phyloP scores from a whole-genome alignment of 2,797 vertebrate genomes.

The Gouania willdenowi region DNA sequence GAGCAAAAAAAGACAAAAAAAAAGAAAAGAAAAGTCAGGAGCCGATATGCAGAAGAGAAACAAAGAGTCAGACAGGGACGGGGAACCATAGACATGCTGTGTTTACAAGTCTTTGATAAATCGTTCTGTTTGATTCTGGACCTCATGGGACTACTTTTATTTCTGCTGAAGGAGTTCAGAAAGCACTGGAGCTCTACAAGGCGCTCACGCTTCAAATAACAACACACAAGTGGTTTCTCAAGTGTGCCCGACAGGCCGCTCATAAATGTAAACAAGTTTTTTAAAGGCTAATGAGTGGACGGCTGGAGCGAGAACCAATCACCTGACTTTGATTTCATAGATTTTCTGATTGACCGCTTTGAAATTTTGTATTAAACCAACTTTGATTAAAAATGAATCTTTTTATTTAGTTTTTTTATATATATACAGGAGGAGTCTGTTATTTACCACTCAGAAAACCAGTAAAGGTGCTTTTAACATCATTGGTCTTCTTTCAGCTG shows the following conservation, averaged over 20 bases:
- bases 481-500: no score
- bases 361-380: not conserved
- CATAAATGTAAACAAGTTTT: constrained; percentile 17
- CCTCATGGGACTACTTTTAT: constrained; percentile 17
- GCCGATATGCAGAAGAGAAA: constrained; percentile 44
- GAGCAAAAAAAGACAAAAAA: constrained; percentile 1
- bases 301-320: not conserved
- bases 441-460: no score
- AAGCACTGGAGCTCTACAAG: constrained; percentile 2
- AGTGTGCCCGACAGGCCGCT: constrained; percentile 7
- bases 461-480: no score
- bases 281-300: constrained; percentile 14
- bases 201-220: constrained; percentile 8
- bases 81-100: constrained; percentile 8
- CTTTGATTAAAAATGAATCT: not conserved
- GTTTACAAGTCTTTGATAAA: constrained; percentile 45
- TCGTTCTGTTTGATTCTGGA: constrained; percentile 15
- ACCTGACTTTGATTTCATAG: constrained; percentile 13
- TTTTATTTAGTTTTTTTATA: no score
- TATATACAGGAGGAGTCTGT: no score
- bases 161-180: constrained; percentile 16
- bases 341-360: not conserved
- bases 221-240: not conserved
- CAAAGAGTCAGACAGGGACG: constrained; percentile 19
- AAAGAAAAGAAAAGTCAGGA: constrained; percentile 12